Evolutionary conservation across 2,797 vertebrate genomes (phyloP), one percentile per base, ranked within the genome.

Genomic region (Prionace glauca): DNA sequence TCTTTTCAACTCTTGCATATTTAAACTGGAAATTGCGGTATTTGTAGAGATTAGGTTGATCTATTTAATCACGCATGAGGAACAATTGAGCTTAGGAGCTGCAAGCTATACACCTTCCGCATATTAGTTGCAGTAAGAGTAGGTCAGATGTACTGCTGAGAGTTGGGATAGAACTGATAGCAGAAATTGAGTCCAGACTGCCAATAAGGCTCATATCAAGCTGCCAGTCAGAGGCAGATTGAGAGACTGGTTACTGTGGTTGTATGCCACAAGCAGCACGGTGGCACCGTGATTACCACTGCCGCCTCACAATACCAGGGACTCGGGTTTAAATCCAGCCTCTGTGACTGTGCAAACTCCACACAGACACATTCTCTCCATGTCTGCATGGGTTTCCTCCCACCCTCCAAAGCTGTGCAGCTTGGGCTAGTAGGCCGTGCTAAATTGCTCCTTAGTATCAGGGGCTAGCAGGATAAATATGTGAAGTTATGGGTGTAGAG

Each of bases 21-120:
- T 88, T 88, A 56, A 88, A 88, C 86, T 56, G 86, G 50, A 60
- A 88, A 24, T 87, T 11, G n/a, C 1, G 41, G n/a, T 84, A 24
- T 84, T 84, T 45, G 81, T 84, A 45, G 86, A 88, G 86, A 88
- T 88, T 88, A 88, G 24, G 22, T 12, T 84, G 41, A 84, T 84
- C 81, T 84, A 45, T 45, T 45, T 24, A 84, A 84, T 41, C 79
- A 84, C 16, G 9, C 3, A 84, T 45, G 36, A 84, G 45, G 86
- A 24, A 56, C 24, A 87, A 24, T 87, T 87, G 86, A 1, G 45
- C 10, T 56, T 24, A 56, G 45, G 22, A 56, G 10, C n/a, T 26
- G 45, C 20, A 5, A 50, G 50, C 50, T 56, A 87, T 36, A 22
- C 36, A 45, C 41, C 79, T 84, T 11, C 11, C 14, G 26, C 86